A percentile compares a stretch with the other conserved stretches of the same genome.
Evolutionary conservation across 2,888 invertebrate genomes (phyloP).

Genomic region (Parelbella ahira): DNA sequence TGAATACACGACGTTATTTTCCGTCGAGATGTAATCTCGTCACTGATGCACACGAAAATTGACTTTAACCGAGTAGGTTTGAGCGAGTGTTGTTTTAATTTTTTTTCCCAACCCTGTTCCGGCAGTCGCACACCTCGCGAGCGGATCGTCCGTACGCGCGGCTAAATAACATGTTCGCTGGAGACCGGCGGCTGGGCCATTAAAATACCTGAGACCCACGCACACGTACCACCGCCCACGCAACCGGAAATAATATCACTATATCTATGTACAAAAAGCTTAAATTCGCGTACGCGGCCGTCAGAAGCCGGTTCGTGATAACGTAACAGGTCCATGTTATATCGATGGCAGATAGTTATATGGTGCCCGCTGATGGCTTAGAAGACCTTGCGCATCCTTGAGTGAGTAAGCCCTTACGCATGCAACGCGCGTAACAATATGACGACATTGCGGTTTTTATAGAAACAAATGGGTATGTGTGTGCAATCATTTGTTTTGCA

Average conservation of each 20-base stretch:
- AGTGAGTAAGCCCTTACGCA: conserved; percentile 25
- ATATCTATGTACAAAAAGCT: conserved; percentile 17
- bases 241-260: conserved; percentile 21
- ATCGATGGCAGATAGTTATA: conserved; percentile 11
- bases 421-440: conserved; percentile 7
- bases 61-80: conserved; percentile 16
- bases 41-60: conserved; percentile 11
- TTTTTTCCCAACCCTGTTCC: conserved; percentile 6
- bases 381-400: conserved; percentile 26
- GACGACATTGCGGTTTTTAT: conserved; percentile 15
- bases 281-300: conserved; percentile 8
- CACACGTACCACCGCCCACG: conserved; percentile 14
- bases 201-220: conserved; percentile 36
- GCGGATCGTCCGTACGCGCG: conserved; percentile 1
- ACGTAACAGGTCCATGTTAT: conserved; percentile 30
- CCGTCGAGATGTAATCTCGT: conserved; percentile 1
- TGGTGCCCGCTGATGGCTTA: conserved; percentile 11
- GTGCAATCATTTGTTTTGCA: background rate
- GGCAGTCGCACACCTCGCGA: conserved; percentile 11
- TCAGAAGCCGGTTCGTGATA: conserved; percentile 27
- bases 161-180: conserved; percentile 35
- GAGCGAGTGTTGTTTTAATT: background rate
- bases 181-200: conserved; percentile 32
- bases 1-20: conserved; percentile 13
- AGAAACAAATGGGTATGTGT: conserved; percentile 1